Evolutionary conservation across 2,113 vertebrate species (phyloP).

Genomic region (Genyomyrus donnyi): DNA sequence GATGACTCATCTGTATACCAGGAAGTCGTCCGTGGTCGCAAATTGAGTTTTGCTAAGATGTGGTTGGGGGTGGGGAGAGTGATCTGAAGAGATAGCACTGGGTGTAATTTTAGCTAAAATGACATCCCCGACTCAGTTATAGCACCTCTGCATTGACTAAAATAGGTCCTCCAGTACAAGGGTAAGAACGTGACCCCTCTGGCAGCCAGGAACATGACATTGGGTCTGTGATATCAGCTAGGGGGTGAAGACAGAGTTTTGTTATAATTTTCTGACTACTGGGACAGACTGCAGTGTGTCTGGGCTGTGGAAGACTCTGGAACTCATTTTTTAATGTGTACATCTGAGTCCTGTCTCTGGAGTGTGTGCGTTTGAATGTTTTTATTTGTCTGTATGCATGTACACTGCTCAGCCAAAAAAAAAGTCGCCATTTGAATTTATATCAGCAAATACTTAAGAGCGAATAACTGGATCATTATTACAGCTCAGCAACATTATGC

Average conservation of each 20-base stretch:
- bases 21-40: background rate
- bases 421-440: too few relatives aligned
- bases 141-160: constrained; percentile 18
- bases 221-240: background rate
- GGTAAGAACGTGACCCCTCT: background rate
- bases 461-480: too few relatives aligned
- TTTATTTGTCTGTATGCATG: background rate
- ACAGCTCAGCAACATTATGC: too few relatives aligned
- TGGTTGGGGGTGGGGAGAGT: background rate
- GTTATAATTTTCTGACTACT: background rate
- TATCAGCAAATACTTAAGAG: too few relatives aligned
- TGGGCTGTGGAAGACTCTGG: background rate
- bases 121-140: constrained; percentile 15
- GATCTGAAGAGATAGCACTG: background rate
- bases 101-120: constrained; percentile 28
- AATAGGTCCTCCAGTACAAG: background rate
- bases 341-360: background rate
- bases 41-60: background rate
- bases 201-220: background rate
- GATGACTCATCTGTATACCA: background rate
- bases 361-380: background rate
- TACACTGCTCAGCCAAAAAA: too few relatives aligned
- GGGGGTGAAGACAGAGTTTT: background rate
- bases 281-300: background rate
- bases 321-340: background rate